Percentiles rank a stretch among this genome's conserved stretches.
These are phyloP conservation scores for Peribatodes rhomboidaria DNA, from an alignment of 2,888 invertebrate species.

Conservation along the genomic window DNA sequence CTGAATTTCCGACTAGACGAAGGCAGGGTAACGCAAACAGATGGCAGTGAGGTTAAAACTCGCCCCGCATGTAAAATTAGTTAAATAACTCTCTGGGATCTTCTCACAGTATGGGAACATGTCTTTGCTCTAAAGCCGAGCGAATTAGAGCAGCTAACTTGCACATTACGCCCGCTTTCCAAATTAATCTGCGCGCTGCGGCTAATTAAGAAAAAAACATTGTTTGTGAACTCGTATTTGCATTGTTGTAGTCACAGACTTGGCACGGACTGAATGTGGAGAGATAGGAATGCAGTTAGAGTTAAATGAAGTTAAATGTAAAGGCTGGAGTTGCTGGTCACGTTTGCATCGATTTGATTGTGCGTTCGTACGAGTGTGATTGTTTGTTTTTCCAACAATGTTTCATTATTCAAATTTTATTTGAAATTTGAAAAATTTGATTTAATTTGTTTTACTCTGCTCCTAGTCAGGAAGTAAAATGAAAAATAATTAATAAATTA, in stretches of 20 bases:
- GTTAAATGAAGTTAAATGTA: conserved; percentile 23
- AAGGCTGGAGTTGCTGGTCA: conserved; percentile 10
- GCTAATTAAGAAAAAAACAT: conserved; percentile 73
- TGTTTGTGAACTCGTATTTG: conserved; percentile 60
- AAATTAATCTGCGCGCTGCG: conserved; percentile 76
- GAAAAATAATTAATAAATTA: too few relatives aligned
- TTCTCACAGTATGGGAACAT: conserved; percentile 74
- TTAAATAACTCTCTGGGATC: conserved; percentile 77
- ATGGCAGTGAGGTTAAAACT: conserved; percentile 77
- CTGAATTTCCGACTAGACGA: conserved; percentile 47
- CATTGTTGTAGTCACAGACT: conserved; percentile 47
- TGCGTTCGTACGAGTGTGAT: too few relatives aligned
- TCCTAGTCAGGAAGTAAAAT: too few relatives aligned
- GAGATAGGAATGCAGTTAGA: conserved; percentile 13
- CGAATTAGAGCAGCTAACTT: conserved; percentile 73
- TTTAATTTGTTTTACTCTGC: background rate
- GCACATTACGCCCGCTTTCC: conserved; percentile 71
- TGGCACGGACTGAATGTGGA: conserved; percentile 28
- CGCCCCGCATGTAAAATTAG: conserved; percentile 80
- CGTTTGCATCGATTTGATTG: background rate
- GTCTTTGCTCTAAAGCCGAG: conserved; percentile 81
- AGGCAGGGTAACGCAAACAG: conserved; percentile 71
- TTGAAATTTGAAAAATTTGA: too few relatives aligned
- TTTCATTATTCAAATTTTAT: too few relatives aligned
- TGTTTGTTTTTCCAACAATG: too few relatives aligned